A percentile compares a stretch with the other conserved stretches of the same genome.
Conservation (phyloP, 2,888 invertebrate species). For the Nephrotoma appendiculata region DNA sequence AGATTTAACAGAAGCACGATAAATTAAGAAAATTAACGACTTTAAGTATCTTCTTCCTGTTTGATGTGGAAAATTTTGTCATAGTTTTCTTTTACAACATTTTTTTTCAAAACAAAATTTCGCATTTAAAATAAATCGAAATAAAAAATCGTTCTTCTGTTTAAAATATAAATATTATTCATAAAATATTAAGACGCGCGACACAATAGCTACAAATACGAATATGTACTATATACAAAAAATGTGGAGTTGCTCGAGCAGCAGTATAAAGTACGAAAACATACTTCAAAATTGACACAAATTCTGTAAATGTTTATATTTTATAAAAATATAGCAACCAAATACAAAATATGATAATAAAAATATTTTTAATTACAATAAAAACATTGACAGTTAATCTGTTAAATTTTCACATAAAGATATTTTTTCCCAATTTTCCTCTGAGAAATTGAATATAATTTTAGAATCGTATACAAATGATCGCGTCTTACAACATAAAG, state of each 20-base stretch:
- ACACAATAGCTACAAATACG: not conserved
- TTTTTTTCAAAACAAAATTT: not conserved
- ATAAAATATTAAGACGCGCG: not conserved
- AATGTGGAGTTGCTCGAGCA: not conserved
- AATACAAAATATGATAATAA: not conserved
- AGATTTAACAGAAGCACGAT: not conserved
- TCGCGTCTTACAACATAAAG: not conserved
- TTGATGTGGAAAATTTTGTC: not conserved
- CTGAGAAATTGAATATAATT: not conserved
- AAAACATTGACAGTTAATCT: not conserved
- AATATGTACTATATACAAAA: no score
- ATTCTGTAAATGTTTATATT: not conserved
- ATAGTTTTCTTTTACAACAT: no score
- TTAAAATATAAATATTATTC: not conserved
- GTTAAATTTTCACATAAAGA: not conserved
- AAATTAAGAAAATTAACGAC: not conserved
- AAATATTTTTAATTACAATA: not conserved
- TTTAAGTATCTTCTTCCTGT: not conserved
- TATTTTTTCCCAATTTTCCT: not conserved
- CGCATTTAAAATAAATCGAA: not conserved
- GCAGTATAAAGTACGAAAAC: not conserved
- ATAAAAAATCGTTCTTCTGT: not conserved
- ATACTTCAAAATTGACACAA: not conserved
- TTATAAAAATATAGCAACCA: not conserved
- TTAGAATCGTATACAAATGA: not conserved